A percentile compares a stretch with the other conserved stretches of the same genome.
Evolutionary conservation across 2,797 vertebrate genomes (phyloP).

Genomic region (Hybognathus amarus): DNA sequence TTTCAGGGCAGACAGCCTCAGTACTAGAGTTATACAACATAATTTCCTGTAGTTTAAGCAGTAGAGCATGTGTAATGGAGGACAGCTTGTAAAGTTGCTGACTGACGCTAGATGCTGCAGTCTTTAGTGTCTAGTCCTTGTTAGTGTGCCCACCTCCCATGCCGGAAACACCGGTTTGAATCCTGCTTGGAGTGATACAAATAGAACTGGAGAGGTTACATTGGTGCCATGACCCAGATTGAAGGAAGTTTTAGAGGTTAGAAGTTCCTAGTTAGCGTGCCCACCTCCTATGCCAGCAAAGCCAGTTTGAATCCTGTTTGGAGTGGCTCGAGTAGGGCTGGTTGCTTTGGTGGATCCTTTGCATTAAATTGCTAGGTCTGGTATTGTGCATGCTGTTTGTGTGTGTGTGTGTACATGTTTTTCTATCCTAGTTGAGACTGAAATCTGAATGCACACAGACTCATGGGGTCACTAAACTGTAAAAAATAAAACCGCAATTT

Average conservation of each 20-base stretch:
- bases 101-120: background rate
- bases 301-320: fast-evolving
- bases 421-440: too few relatives aligned
- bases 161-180: fast-evolving
- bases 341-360: background rate
- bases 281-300: background rate
- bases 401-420: background rate
- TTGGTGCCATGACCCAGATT: background rate
- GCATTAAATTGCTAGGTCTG: background rate
- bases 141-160: background rate
- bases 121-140: background rate
- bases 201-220: background rate
- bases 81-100: background rate
- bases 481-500: too few relatives aligned
- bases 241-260: background rate
- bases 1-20: background rate
- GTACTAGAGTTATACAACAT: background rate
- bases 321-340: background rate
- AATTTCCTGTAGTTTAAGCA: background rate
- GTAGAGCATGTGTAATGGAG: background rate
- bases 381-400: background rate
- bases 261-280: background rate
- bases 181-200: background rate
- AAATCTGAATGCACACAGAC: too few relatives aligned
- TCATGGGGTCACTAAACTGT: too few relatives aligned